Conservation (phyloP, 2,113 vertebrate genomes). For the Aythya baeri region DNA sequence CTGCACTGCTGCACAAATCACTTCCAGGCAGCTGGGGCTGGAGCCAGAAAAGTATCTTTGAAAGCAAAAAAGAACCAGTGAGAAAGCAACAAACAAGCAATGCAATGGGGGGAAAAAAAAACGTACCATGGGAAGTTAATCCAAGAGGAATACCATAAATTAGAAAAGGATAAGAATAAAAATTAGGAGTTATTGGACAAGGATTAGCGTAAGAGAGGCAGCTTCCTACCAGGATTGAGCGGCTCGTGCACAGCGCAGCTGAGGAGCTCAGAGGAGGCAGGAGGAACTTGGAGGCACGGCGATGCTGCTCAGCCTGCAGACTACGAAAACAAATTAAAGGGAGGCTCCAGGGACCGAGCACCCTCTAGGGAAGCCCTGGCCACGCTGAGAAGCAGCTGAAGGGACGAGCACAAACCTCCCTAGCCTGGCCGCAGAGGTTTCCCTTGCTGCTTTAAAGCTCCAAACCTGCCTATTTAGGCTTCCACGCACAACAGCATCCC, state of each 20-base stretch:
- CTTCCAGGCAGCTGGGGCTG: background rate
- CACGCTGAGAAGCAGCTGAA: background rate
- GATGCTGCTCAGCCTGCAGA: background rate
- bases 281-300: background rate
- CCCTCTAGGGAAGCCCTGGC: background rate
- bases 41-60: background rate
- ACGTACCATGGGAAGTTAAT: background rate
- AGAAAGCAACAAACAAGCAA: background rate
- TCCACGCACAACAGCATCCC: fast-evolving
- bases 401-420: background rate
- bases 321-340: background rate
- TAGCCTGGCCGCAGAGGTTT: background rate
- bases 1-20: background rate
- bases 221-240: background rate
- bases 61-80: background rate
- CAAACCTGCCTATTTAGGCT: background rate
- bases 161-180: slow-evolving; percentile 6
- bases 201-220: background rate
- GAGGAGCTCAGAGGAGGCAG: background rate
- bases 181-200: background rate
- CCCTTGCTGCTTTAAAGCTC: background rate
- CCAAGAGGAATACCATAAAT: background rate
- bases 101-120: background rate
- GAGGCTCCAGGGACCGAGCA: background rate
- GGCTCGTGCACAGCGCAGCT: background rate